These are phyloP conservation scores for Drosophila buzzatii DNA, from an alignment of 2,888 invertebrate genomes.

Conservation along the genomic window DNA sequence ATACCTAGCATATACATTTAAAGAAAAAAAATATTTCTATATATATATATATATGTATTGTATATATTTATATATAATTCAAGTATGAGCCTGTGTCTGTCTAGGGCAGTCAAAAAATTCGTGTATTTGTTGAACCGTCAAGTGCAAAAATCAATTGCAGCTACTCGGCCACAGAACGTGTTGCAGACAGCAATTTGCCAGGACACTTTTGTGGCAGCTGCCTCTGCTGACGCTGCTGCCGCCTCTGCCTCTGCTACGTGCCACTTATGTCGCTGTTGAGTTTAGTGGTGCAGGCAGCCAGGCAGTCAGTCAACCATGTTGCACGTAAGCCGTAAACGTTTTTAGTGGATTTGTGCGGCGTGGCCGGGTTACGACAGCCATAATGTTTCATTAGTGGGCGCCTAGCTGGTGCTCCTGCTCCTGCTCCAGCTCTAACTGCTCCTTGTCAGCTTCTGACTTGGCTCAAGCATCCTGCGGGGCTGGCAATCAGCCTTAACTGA, in stretches of 20 bases:
- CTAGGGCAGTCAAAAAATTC: slow-evolving; percentile 1
- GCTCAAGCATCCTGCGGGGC: slow-evolving; percentile 21
- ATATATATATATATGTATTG: neutral
- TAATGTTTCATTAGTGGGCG: slow-evolving; percentile 78
- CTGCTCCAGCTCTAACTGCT: slow-evolving; percentile 1
- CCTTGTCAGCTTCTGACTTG: slow-evolving; percentile 19
- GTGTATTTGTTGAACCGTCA: slow-evolving; percentile 13
- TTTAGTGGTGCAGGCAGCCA: slow-evolving; percentile 19
- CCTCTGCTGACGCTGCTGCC: neutral
- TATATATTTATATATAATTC: neutral
- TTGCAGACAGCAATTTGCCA: slow-evolving; percentile 68
- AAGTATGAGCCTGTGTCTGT: neutral
- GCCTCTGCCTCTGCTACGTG: slow-evolving; percentile 52
- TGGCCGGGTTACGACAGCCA: slow-evolving; percentile 71
- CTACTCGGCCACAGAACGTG: slow-evolving; percentile 62
- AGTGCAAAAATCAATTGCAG: slow-evolving; percentile 73
- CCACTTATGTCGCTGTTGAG: slow-evolving; percentile 62
- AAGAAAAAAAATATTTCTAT: neutral
- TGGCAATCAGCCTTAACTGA: slow-evolving; percentile 27
- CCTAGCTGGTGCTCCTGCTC: slow-evolving; percentile 28
- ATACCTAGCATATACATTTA: slow-evolving; percentile 15
- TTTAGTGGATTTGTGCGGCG: slow-evolving; percentile 78
- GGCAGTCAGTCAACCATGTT: slow-evolving; percentile 56
- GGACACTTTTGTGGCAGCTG: slow-evolving; percentile 66
- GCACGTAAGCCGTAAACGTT: slow-evolving; percentile 79